These are phyloP conservation scores for Pemphredon lugubris DNA, from an alignment of 2,888 invertebrate genomes.

Conservation along the genomic window DNA sequence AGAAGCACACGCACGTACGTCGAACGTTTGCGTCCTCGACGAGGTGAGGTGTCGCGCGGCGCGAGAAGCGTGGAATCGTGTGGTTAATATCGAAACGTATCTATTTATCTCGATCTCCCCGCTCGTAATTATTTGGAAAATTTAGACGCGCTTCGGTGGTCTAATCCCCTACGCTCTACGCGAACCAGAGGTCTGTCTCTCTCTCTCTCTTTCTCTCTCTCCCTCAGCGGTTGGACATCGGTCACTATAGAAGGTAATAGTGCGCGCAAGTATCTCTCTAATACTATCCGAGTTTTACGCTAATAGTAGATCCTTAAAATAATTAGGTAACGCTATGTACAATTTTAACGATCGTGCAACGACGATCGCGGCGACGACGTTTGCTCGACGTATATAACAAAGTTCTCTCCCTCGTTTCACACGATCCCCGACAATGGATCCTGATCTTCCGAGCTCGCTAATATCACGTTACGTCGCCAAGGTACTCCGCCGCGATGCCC, in stretches of 20 bases:
- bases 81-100: not conserved
- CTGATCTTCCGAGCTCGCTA: constrained; percentile 35
- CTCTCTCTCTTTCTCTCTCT: constrained; percentile 11
- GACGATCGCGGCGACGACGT: constrained; percentile 39
- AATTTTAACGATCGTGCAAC: constrained; percentile 51
- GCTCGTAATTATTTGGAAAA: constrained; percentile 65
- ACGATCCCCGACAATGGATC: not conserved
- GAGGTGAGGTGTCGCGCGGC: constrained; percentile 19
- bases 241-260: constrained; percentile 72
- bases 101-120: not conserved
- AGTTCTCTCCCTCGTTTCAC: constrained; percentile 17
- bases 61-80: constrained; percentile 1
- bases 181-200: constrained; percentile 67
- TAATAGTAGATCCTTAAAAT: constrained; percentile 74
- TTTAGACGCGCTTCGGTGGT: constrained; percentile 52
- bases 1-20: constrained; percentile 7
- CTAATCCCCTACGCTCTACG: constrained; percentile 65
- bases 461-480: constrained; percentile 42
- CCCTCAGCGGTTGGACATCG: constrained; percentile 63
- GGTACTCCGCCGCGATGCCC: too few species aligned
- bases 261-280: constrained; percentile 68
- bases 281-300: constrained; percentile 67
- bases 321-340: constrained; percentile 78
- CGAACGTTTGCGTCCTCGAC: not conserved
- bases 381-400: constrained; percentile 53